Evolutionary conservation across 30 jellyfish, hydroid and myxozoan genomes (phyloP).

Genomic region (Clytia hemisphaerica): DNA sequence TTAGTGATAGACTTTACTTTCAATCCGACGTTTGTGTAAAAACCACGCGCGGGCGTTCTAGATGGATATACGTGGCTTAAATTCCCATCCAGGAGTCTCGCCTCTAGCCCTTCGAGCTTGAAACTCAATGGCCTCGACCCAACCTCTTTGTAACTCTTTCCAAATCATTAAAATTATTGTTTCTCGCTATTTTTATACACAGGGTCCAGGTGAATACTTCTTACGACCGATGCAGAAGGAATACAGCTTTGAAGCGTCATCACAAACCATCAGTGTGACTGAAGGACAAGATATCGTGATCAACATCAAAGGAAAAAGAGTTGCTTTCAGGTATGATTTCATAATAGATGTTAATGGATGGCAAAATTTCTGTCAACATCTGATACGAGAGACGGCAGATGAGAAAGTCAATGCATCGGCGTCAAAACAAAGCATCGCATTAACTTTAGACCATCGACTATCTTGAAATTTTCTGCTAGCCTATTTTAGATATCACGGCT

Average conservation of each 20-base stretch:
- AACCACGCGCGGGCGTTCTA: too few species aligned
- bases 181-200: not conserved
- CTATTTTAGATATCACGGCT: too few species aligned
- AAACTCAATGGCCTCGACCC: not conserved
- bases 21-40: not conserved
- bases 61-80: too few species aligned
- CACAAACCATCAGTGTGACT: constrained; percentile 60
- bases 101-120: too few species aligned
- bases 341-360: not conserved
- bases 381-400: too few species aligned
- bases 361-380: too few species aligned
- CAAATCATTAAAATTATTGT: not conserved
- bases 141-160: not conserved
- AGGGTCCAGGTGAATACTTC: constrained; percentile 92
- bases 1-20: too few species aligned
- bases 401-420: too few species aligned
- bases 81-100: too few species aligned
- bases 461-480: too few species aligned
- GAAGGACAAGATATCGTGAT: constrained; percentile 71
- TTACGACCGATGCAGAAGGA: constrained; percentile 93
- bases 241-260: constrained; percentile 65
- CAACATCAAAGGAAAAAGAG: constrained; percentile 59
- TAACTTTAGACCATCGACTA: too few species aligned
- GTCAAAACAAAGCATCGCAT: too few species aligned
- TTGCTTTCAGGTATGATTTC: constrained; percentile 70